Base-by-base conservation (phyloP, 2,113 vertebrate species). In the Naja naja region DNA sequence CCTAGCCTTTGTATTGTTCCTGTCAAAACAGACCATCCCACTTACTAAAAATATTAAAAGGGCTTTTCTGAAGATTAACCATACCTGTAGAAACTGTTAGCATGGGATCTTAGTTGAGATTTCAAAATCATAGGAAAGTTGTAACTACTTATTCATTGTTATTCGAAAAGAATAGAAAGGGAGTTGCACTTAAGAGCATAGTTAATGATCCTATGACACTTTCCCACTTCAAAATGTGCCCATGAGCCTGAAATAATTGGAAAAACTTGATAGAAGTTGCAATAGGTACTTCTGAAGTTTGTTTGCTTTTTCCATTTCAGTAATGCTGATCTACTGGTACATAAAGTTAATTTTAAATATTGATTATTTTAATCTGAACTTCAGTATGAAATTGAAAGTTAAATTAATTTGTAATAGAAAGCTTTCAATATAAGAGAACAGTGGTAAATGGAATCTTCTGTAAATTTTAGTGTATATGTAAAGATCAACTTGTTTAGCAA, bases 321-420 rank as follows among this genome's bases (percentile, higher is more conserved):
- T 69, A 90, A 69, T 69, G 43, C 45, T 49, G 27, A 30, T 90
- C 58, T 10, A 14, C 52, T 90, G 52, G 47, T 74, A 14, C 16
- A 30, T 52, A 64, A 34, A 53, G 14, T 39, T 60, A 89, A 1
- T 90, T 64, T 49, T 58, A 58, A 89, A 58, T 45, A 12, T 74
- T 53, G 22, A 34, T 81, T 54, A 34, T 30, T 54, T 89, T 89
- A 43, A 52, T 87, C 7, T 89, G 49, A 56, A 56, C 39, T 25
- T 55, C 25, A 34, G 52, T 55, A 55, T 45, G 30, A 69, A 14
- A 94, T 94, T 94, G 9, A 91, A 64, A 92, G 0, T 45, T 45
- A 88, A 94, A 93, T 52, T 52, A 5, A 18, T 74, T 94, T 95
- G 16, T 96, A n/a, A n/a, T 85, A 93, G 6, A 89, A 95, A 94